phyloP scores from a whole-genome alignment of 2,888 invertebrate species.

The Stratiomys singularior region DNA sequence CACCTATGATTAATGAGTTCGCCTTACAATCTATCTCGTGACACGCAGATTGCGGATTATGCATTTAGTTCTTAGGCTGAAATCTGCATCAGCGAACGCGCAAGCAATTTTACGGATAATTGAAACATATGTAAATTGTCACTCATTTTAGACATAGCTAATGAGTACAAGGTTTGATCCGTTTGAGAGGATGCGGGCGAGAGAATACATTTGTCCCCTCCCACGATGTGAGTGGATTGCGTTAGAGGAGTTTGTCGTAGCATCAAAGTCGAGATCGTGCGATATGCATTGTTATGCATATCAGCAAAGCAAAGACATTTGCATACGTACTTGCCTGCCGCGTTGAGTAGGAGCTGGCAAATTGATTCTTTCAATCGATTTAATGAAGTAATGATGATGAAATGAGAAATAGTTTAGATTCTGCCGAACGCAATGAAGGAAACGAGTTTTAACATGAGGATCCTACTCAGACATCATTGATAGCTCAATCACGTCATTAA shows the following conservation, averaged over 20 bases:
- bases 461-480: neutral
- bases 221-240: neutral
- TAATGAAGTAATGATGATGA: too few relatives aligned
- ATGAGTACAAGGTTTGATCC: neutral
- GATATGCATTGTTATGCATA: too few relatives aligned
- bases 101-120: neutral
- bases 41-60: neutral
- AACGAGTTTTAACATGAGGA: too few relatives aligned
- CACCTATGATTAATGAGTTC: conserved; percentile 2
- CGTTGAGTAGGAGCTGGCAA: too few relatives aligned
- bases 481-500: neutral
- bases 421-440: too few relatives aligned
- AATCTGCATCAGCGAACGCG: neutral
- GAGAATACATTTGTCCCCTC: neutral
- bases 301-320: too few relatives aligned
- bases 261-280: too few relatives aligned
- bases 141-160: neutral
- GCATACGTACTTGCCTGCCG: too few relatives aligned
- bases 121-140: neutral
- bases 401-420: too few relatives aligned
- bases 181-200: neutral
- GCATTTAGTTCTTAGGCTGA: neutral
- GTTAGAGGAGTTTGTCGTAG: neutral
- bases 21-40: neutral
- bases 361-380: too few relatives aligned